phyloP scores from a whole-genome alignment of 2,888 invertebrate genomes.

The Idaea aversata region DNA sequence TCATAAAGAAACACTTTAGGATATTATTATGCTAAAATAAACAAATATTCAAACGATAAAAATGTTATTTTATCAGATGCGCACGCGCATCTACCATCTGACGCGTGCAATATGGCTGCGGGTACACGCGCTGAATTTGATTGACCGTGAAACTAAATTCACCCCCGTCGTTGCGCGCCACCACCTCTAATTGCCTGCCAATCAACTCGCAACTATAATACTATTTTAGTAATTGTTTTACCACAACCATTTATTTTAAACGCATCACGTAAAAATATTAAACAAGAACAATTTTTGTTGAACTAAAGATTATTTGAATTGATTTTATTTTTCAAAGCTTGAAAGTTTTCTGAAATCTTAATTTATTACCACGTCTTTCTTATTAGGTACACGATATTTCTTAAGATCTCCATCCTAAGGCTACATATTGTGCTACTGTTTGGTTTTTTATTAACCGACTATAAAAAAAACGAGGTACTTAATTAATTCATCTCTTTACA shows the following conservation, averaged over 20 bases:
- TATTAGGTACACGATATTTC: too few species aligned
- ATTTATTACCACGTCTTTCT: too few species aligned
- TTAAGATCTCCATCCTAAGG: too few species aligned
- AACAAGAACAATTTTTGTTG: not conserved
- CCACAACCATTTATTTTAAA: constrained; percentile 23
- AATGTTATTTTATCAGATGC: constrained; percentile 39
- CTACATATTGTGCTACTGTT: too few species aligned
- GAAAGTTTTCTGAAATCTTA: too few species aligned
- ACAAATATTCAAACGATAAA: constrained; percentile 47
- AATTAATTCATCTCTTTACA: too few species aligned
- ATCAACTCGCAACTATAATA: constrained; percentile 57
- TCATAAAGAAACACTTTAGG: constrained; percentile 12
- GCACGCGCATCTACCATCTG: constrained; percentile 63
- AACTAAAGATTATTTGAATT: too few species aligned
- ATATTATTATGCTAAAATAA: constrained; percentile 6
- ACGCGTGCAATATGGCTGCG: constrained; percentile 80
- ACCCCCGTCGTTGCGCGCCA: constrained; percentile 62
- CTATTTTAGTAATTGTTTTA: constrained; percentile 49
- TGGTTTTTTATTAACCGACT: too few species aligned
- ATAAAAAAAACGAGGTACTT: too few species aligned
- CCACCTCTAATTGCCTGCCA: constrained; percentile 69
- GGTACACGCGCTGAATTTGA: constrained; percentile 75
- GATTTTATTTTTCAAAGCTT: too few species aligned
- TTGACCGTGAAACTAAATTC: constrained; percentile 80
- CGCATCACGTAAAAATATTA: not conserved